Conservation (phyloP, 1,140 invertebrate genomes). For the Periplaneta americana region DNA sequence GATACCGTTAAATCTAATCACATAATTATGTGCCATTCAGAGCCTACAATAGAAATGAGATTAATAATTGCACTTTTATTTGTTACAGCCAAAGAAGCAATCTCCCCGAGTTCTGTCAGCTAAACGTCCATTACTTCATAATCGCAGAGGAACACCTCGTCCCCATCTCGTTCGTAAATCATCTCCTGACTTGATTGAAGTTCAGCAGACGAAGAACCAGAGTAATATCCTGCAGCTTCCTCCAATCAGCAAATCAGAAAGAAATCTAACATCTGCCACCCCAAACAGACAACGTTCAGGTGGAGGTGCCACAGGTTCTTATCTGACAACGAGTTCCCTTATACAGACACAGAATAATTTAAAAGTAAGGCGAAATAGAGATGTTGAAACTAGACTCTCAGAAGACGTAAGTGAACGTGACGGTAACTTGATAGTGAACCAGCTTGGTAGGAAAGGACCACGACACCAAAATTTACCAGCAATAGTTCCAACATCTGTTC, state of each 20-base stretch:
- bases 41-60: neutral
- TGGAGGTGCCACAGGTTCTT: neutral
- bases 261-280: neutral
- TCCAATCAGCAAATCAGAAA: neutral
- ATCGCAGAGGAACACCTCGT: neutral
- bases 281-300: neutral
- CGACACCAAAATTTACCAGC: neutral
- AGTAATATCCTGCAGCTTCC: neutral
- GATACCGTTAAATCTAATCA: no score
- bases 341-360: neutral
- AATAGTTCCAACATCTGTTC: neutral
- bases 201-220: neutral
- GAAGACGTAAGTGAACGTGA: neutral
- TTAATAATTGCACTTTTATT: neutral
- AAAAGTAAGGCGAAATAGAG: neutral
- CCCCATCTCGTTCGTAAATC: neutral
- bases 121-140: constrained; percentile 16
- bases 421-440: neutral
- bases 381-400: neutral
- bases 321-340: constrained; percentile 3
- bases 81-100: constrained; percentile 18
- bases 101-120: constrained; percentile 17
- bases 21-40: no score
- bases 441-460: neutral
- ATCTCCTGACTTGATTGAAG: neutral